These are phyloP conservation scores for Temnothorax ravouxi DNA, from an alignment of 2,888 invertebrate species.

Conservation along the genomic window DNA sequence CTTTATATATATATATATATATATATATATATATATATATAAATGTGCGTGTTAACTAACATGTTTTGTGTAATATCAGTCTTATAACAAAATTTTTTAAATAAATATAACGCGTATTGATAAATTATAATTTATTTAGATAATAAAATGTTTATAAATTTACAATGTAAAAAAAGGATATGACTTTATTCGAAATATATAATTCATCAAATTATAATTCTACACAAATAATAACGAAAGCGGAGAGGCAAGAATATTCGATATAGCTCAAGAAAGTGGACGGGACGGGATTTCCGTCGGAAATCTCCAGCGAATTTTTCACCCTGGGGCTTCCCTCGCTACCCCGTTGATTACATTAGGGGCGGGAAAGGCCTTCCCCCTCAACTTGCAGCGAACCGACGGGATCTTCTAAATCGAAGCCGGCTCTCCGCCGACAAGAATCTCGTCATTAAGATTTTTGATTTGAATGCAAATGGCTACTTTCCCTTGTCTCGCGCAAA, in stretches of 20 bases:
- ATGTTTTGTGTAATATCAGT: not conserved
- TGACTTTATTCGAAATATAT: not conserved
- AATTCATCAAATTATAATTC: slow-evolving; percentile 24
- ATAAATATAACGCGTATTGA: not conserved
- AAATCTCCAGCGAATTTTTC: slow-evolving; percentile 46
- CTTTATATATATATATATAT: not conserved
- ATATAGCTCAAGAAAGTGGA: slow-evolving; percentile 37
- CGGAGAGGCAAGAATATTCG: slow-evolving; percentile 23
- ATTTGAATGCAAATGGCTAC: slow-evolving; percentile 74
- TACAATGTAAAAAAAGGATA: not conserved
- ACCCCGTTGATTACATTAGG: slow-evolving; percentile 54
- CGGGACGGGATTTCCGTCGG: slow-evolving; percentile 34
- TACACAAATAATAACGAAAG: slow-evolving; percentile 1
- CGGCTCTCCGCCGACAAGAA: slow-evolving; percentile 58
- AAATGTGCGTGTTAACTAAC: not conserved
- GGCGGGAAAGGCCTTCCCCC: slow-evolving; percentile 35
- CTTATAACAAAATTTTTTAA: not conserved
- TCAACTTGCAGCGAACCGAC: slow-evolving; percentile 37
- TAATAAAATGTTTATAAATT: not conserved
- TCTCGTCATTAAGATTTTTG: slow-evolving; percentile 74
- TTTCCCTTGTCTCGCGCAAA: slow-evolving; percentile 34
- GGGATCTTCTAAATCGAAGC: slow-evolving; percentile 72
- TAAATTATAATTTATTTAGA: not conserved
- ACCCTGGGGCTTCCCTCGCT: slow-evolving; percentile 30
- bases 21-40: too few species aligned